These are phyloP conservation scores for Lutraria rhynchaena DNA, from an alignment of 1,140 invertebrate genomes.

Conservation along the genomic window DNA sequence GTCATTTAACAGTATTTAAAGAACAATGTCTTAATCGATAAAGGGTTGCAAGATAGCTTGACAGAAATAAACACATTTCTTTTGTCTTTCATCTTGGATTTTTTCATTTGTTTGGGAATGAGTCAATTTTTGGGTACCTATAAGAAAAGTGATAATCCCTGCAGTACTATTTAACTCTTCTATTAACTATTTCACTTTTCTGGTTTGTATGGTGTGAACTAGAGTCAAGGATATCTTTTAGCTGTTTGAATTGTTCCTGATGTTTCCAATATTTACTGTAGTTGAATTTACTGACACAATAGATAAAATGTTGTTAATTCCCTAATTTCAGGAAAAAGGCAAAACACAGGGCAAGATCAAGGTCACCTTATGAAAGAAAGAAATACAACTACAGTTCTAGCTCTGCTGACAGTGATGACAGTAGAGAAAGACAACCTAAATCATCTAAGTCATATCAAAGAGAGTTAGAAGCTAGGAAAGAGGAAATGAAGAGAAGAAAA, in stretches of 20 bases:
- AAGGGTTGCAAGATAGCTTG: too few species aligned
- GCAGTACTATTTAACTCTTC: not conserved
- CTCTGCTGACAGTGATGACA: conserved; percentile 22
- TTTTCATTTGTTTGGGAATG: too few species aligned
- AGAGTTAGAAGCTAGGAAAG: not conserved
- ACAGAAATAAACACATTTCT: too few species aligned
- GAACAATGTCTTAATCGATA: too few species aligned
- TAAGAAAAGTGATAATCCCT: not conserved
- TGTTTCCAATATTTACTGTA: not conserved
- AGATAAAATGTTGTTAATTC: not conserved
- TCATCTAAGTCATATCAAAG: not conserved
- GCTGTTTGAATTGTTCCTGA: not conserved
- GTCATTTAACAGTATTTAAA: too few species aligned
- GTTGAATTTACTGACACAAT: not conserved
- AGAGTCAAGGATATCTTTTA: not conserved
- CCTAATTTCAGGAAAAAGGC: conserved; percentile 19
- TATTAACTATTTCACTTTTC: not conserved
- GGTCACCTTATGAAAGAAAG: conserved; percentile 14
- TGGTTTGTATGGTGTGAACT: not conserved
- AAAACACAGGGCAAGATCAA: conserved; percentile 22
- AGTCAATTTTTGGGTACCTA: too few species aligned
- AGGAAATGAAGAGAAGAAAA: conserved; percentile 83
- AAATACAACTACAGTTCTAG: not conserved
- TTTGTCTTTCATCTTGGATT: too few species aligned
- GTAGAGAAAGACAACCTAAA: conserved; percentile 2